Evolutionary conservation across 2,888 invertebrate genomes (phyloP).

Genomic region (Hyposoter dolosus): DNA sequence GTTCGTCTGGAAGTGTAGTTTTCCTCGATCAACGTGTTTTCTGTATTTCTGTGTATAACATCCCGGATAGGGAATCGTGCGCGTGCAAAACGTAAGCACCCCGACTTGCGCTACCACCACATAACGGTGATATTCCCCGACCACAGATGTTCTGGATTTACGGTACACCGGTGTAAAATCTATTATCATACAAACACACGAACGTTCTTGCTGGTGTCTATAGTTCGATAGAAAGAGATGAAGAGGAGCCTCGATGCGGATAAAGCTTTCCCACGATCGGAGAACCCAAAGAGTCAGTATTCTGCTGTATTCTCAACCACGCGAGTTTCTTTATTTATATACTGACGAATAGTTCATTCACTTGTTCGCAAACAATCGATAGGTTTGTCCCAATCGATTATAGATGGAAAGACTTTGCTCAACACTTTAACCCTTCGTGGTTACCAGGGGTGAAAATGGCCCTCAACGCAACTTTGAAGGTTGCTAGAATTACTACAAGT

Average conservation of each 20-base stretch:
- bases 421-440: too few relatives aligned
- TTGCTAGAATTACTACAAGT: too few relatives aligned
- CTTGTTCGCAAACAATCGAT: neutral
- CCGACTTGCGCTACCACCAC: conserved; percentile 38
- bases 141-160: conserved; percentile 70
- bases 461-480: too few relatives aligned
- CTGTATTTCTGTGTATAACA: neutral
- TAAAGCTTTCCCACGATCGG: conserved; percentile 22
- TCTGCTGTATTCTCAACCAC: conserved; percentile 50
- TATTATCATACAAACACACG: conserved; percentile 62
- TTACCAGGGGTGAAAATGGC: too few relatives aligned
- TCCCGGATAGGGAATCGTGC: neutral
- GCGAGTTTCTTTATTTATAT: neutral
- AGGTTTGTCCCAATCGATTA: too few relatives aligned
- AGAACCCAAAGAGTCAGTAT: conserved; percentile 67
- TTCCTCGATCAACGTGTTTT: conserved; percentile 38
- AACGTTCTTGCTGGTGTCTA: neutral
- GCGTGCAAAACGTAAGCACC: conserved; percentile 52
- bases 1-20: conserved; percentile 10
- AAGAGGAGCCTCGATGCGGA: conserved; percentile 2
- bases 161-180: conserved; percentile 67
- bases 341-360: neutral
- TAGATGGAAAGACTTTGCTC: too few relatives aligned
- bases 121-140: conserved; percentile 63
- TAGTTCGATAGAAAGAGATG: neutral